Conservation (phyloP, 2,888 invertebrate genomes). For the Pristionchus arcanus region DNA sequence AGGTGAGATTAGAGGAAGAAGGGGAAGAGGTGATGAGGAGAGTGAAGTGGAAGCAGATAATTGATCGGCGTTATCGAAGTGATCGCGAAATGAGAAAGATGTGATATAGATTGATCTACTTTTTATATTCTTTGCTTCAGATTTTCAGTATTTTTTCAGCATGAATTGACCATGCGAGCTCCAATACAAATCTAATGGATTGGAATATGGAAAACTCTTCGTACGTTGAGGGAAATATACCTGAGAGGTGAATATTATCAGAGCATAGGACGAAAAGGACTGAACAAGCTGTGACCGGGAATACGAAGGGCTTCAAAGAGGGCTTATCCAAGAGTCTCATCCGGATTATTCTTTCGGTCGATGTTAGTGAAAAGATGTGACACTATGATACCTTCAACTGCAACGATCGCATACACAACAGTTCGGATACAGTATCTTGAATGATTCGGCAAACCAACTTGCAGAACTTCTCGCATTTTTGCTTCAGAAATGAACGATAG, state of each 20-base stretch:
- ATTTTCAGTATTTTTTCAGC: background rate
- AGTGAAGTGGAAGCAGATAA: background rate
- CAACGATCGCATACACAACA: background rate
- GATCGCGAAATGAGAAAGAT: background rate
- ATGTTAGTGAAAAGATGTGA: no score
- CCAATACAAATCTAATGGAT: background rate
- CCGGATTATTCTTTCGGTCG: no score
- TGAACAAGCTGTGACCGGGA: no score
- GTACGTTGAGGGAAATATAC: no score
- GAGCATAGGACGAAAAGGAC: no score
- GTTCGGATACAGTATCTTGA: background rate
- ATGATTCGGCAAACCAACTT: background rate
- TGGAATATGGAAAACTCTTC: no score
- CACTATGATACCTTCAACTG: background rate
- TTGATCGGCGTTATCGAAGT: background rate
- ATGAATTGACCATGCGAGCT: no score
- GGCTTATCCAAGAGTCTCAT: no score
- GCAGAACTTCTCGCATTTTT: no score
- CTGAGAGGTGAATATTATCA: no score
- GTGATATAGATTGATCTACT: background rate
- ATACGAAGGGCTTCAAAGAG: no score
- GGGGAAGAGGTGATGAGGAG: background rate
- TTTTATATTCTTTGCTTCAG: background rate
- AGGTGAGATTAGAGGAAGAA: background rate
- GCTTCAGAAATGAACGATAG: background rate